A percentile compares a stretch with the other conserved stretches of the same genome.
These are phyloP conservation scores for Entomyzon cyanotis DNA, from an alignment of 2,113 vertebrate genomes.

Conservation along the genomic window DNA sequence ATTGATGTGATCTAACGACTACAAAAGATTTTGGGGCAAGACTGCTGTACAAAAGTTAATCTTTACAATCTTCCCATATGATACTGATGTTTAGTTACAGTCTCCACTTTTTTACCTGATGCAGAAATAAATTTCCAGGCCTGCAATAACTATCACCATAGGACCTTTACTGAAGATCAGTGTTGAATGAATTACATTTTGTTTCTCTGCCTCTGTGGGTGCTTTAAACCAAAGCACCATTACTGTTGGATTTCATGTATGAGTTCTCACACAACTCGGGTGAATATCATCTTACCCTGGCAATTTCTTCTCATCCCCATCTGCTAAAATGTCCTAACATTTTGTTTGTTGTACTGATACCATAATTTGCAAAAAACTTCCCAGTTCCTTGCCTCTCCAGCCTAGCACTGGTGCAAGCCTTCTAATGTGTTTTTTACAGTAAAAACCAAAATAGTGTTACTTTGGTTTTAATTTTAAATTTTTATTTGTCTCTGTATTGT, in stretches of 20 bases:
- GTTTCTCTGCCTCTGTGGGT: not conserved
- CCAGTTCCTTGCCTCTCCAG: not conserved
- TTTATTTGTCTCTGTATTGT: not conserved
- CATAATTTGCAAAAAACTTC: not conserved
- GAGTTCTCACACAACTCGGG: not conserved
- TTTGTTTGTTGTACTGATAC: not conserved
- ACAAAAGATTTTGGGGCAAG: not conserved
- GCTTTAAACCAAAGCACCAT: not conserved
- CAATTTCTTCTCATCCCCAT: not conserved
- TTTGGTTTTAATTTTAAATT: not conserved
- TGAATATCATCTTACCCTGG: not conserved
- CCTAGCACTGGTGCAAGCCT: not conserved
- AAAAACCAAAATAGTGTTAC: not conserved
- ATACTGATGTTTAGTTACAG: not conserved
- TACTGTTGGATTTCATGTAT: not conserved
- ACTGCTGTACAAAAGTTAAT: not conserved
- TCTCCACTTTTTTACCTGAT: not conserved
- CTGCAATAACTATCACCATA: not conserved
- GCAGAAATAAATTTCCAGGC: not conserved
- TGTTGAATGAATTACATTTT: not conserved
- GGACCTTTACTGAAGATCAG: not conserved
- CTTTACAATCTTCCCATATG: not conserved
- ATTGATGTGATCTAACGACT: conserved; percentile 7
- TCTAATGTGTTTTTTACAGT: not conserved
- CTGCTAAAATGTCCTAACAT: not conserved